A percentile compares a stretch with the other conserved stretches of the same genome.
phyloP scores from a whole-genome alignment of 2,113 vertebrate species.

The Fulmarus glacialis region DNA sequence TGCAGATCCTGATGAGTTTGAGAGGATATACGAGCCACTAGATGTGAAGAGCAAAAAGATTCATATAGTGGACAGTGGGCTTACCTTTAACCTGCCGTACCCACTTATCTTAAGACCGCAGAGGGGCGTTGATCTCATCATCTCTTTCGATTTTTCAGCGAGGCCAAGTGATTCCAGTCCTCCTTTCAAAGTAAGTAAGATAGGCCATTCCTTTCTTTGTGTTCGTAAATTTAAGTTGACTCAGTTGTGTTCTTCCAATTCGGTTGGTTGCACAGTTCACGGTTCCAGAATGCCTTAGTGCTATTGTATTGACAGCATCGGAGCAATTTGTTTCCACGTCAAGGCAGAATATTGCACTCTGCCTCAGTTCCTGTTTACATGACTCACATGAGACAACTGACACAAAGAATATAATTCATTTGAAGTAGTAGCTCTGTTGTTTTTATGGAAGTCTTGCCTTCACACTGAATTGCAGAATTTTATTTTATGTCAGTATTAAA shows the following conservation, averaged over 20 bases:
- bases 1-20: conserved; percentile 95
- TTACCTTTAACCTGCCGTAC: conserved; percentile 95
- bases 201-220: not conserved
- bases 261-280: not conserved
- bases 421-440: not conserved
- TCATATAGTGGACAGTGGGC: conserved; percentile 94
- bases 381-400: not conserved
- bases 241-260: not conserved
- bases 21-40: conserved; percentile 93
- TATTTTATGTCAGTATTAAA: not conserved
- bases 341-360: not conserved
- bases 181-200: conserved; percentile 89
- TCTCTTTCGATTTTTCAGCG: conserved; percentile 97
- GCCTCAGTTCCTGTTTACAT: conserved; percentile 32
- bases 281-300: not conserved
- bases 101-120: conserved; percentile 91
- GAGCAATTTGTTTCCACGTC: not conserved
- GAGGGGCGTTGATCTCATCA: conserved; percentile 90
- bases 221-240: not conserved
- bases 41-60: conserved; percentile 99
- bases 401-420: not conserved
- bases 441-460: not conserved
- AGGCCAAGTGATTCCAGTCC: conserved; percentile 94
- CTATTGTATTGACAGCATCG: not conserved
- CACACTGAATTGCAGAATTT: not conserved